Conservation (phyloP, 2,888 invertebrate genomes). For the Norana najaformis region DNA sequence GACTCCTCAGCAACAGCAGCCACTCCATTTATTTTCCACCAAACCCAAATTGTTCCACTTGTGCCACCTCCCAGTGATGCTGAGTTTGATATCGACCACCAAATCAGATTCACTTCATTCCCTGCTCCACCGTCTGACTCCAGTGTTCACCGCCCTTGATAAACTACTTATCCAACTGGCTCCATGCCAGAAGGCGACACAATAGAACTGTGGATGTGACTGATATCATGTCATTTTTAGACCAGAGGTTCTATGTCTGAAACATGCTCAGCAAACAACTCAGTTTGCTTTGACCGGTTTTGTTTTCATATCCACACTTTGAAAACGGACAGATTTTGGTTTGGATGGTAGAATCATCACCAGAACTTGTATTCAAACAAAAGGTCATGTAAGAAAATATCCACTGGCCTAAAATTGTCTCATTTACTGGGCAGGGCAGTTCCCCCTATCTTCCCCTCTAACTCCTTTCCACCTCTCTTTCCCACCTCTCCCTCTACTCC, state of each 20-base stretch:
- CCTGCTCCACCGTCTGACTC: neutral
- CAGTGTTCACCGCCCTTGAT: neutral
- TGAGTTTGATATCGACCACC: neutral
- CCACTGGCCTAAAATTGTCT: neutral
- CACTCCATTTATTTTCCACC: neutral
- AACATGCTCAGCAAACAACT: neutral
- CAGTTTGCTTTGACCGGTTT: neutral
- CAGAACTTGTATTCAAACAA: neutral
- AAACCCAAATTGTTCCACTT: neutral
- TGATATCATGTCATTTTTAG: neutral
- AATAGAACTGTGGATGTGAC: neutral
- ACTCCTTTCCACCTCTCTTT: neutral
- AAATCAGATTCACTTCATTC: neutral
- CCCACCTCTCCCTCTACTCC: neutral
- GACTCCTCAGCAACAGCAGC: neutral
- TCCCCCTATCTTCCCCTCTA: neutral
- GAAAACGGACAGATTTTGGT: too few species aligned
- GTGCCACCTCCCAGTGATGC: neutral
- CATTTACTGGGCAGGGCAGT: neutral
- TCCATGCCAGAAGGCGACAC: neutral
- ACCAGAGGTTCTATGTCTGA: neutral
- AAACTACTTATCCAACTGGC: neutral
- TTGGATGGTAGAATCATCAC: too few species aligned
- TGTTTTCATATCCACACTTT: neutral
- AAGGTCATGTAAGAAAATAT: neutral